Evolutionary conservation across 2,888 invertebrate genomes (phyloP).

Genomic region (Eurois occulta): DNA sequence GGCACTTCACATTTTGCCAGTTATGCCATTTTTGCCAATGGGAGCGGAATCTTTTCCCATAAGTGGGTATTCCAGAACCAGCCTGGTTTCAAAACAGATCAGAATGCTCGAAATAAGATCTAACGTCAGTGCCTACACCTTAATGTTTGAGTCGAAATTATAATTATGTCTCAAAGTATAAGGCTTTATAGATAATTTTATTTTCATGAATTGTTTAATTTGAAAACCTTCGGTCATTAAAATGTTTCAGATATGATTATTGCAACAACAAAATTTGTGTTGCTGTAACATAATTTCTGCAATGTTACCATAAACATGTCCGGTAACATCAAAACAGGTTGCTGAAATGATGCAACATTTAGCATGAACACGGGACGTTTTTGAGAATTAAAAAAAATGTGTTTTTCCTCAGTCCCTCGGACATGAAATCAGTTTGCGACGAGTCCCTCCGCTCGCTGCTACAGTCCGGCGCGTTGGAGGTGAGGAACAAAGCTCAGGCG

Average conservation of each 20-base stretch:
- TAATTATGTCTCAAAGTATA: background rate
- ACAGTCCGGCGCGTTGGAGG: constrained; percentile 77
- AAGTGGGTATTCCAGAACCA: background rate
- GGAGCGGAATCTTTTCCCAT: background rate
- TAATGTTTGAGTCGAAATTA: background rate
- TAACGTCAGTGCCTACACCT: background rate
- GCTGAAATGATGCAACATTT: background rate
- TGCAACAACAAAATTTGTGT: background rate
- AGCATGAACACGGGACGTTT: background rate
- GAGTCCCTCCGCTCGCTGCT: constrained; percentile 75
- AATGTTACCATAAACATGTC: background rate
- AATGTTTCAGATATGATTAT: background rate
- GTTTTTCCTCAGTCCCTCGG: constrained; percentile 62
- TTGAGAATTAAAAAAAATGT: no score
- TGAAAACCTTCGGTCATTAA: background rate
- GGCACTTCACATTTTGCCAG: background rate
- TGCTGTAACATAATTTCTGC: background rate
- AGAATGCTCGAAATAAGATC: background rate
- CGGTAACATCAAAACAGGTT: background rate
- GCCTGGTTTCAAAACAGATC: background rate
- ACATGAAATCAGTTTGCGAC: constrained; percentile 78
- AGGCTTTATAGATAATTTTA: background rate
- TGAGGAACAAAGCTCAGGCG: constrained; percentile 34
- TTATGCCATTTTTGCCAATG: background rate
- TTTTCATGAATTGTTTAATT: background rate